phyloP scores from a whole-genome alignment of 2,113 vertebrate genomes.

The Gymnorhina tibicen region DNA sequence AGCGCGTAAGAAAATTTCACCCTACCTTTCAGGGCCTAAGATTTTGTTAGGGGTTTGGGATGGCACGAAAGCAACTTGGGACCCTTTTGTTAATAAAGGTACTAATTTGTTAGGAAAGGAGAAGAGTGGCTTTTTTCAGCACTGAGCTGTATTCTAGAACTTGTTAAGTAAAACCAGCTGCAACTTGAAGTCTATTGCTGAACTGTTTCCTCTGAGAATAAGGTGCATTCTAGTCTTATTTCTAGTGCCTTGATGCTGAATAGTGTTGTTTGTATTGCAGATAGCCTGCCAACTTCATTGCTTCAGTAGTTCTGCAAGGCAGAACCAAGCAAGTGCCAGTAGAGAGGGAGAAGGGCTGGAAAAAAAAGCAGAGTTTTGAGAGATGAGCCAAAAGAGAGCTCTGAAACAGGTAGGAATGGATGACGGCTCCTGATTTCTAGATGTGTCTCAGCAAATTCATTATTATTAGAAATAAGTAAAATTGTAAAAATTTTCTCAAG shows the following conservation, averaged over 20 bases:
- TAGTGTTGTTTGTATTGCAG: neutral
- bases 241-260: neutral
- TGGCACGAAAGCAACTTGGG: accelerated
- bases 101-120: neutral
- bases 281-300: neutral
- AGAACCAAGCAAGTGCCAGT: neutral
- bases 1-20: neutral
- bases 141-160: neutral
- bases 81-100: neutral
- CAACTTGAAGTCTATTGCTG: neutral
- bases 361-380: neutral
- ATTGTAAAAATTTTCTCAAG: neutral
- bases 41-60: neutral
- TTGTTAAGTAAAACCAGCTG: neutral
- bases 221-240: neutral
- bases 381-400: neutral
- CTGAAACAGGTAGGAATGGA: neutral
- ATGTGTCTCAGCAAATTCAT: neutral
- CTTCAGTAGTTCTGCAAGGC: neutral
- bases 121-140: neutral
- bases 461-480: neutral
- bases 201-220: neutral
- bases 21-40: neutral
- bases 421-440: neutral
- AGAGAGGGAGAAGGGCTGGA: neutral